Percentiles rank a stretch among this genome's conserved stretches.
phyloP scores from a whole-genome alignment of 2,888 invertebrate genomes.

The Cheilosia soror region DNA sequence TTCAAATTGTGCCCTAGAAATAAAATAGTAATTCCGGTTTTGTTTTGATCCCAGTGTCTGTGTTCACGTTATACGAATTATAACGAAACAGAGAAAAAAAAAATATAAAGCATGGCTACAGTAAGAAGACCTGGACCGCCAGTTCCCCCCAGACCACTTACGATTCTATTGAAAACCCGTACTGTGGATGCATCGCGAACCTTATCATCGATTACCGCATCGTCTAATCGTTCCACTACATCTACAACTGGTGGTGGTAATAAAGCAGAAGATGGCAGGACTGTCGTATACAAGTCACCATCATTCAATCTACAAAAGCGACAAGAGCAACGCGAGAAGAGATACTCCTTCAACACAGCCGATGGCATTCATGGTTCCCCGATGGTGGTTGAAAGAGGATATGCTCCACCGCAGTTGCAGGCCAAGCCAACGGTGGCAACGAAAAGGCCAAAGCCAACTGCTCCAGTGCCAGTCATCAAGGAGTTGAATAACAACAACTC shows the following conservation, averaged over 20 bases:
- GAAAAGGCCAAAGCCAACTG: constrained; percentile 61
- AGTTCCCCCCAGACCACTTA: constrained; percentile 92
- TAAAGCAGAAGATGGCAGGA: constrained; percentile 81
- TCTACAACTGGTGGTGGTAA: constrained; percentile 36
- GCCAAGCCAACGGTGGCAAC: constrained; percentile 54
- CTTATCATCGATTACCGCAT: constrained; percentile 68
- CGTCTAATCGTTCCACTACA: constrained; percentile 69
- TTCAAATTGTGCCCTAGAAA: constrained; percentile 71
- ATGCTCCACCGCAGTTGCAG: constrained; percentile 57
- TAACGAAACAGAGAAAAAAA: constrained; percentile 21
- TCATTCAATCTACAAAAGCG: constrained; percentile 81
- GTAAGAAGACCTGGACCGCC: constrained; percentile 88
- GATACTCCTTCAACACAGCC: constrained; percentile 70
- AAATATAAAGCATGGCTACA: constrained; percentile 83
- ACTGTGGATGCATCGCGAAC: constrained; percentile 73
- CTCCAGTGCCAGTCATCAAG: constrained; percentile 58
- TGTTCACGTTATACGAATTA: constrained; percentile 40
- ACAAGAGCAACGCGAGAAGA: constrained; percentile 79
- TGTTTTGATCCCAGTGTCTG: constrained; percentile 14
- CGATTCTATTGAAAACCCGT: constrained; percentile 88
- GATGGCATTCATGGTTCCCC: constrained; percentile 41
- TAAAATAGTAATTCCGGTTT: constrained; percentile 49
- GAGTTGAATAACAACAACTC: constrained; percentile 45
- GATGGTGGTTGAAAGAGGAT: constrained; percentile 45
- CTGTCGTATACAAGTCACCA: constrained; percentile 83